Percentiles rank a stretch among this genome's conserved stretches.
Evolutionary conservation across 2,113 vertebrate genomes (phyloP).

Genomic region (Nothoprocta pentlandii): DNA sequence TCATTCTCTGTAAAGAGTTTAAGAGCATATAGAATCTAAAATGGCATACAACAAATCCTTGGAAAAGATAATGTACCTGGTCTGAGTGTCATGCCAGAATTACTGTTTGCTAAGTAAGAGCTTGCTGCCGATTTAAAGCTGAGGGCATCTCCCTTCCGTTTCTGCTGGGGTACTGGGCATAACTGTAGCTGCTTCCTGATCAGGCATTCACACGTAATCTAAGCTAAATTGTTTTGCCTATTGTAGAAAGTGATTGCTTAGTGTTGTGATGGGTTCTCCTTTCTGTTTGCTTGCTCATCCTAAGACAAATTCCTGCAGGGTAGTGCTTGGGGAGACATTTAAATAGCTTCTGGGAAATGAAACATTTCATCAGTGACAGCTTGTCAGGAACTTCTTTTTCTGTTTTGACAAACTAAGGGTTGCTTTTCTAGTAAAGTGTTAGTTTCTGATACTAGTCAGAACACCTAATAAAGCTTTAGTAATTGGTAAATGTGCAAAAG

Average conservation of each 20-base stretch:
- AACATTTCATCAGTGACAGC: not conserved
- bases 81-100: not conserved
- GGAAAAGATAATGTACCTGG: not conserved
- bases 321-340: not conserved
- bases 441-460: not conserved
- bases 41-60: not conserved
- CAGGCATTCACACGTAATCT: not conserved
- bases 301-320: too few species aligned
- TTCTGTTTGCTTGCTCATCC: not conserved
- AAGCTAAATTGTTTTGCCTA: not conserved
- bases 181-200: not conserved
- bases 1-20: not conserved
- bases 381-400: too few species aligned
- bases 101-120: not conserved
- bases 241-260: not conserved
- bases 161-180: not conserved
- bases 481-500: not conserved
- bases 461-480: not conserved
- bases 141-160: accelerated
- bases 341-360: not conserved
- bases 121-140: not conserved
- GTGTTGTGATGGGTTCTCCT: too few species aligned
- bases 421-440: too few species aligned
- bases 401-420: too few species aligned
- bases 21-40: not conserved